A percentile compares a stretch with the other conserved stretches of the same genome.
Conservation (phyloP, 1,140 invertebrate genomes). For the Brachionus plicatilis region DNA sequence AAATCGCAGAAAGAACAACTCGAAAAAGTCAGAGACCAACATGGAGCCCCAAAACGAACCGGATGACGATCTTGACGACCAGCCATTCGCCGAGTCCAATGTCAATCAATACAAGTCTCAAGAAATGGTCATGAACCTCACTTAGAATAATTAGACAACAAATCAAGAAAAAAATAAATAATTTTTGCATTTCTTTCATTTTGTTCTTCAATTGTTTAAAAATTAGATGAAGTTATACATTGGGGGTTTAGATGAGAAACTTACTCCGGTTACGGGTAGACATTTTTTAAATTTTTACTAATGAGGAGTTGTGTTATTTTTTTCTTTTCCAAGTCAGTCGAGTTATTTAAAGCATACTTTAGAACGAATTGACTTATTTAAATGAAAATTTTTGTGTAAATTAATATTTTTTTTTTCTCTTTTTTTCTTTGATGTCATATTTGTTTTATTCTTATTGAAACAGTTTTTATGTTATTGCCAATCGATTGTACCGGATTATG, state of each 20-base stretch:
- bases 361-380: neutral
- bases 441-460: neutral
- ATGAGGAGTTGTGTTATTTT: neutral
- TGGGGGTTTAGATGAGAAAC: neutral
- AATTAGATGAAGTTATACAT: neutral
- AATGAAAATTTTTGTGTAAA: neutral
- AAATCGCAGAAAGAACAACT: neutral
- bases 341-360: neutral
- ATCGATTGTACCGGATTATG: neutral
- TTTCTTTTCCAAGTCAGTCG: neutral
- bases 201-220: neutral
- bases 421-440: neutral
- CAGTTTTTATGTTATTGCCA: neutral
- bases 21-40: neutral
- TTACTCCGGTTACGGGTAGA: slow-evolving; percentile 15
- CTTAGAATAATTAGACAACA: neutral
- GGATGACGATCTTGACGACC: neutral
- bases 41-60: neutral
- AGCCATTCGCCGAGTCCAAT: neutral
- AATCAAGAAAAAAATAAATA: neutral
- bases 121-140: slow-evolving; percentile 1
- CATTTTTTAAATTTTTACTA: neutral
- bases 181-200: slow-evolving; percentile 20
- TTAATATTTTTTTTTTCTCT: neutral
- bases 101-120: neutral